Evolutionary conservation across 2,888 invertebrate species (phyloP).

Genomic region (Hemithea aestivaria): DNA sequence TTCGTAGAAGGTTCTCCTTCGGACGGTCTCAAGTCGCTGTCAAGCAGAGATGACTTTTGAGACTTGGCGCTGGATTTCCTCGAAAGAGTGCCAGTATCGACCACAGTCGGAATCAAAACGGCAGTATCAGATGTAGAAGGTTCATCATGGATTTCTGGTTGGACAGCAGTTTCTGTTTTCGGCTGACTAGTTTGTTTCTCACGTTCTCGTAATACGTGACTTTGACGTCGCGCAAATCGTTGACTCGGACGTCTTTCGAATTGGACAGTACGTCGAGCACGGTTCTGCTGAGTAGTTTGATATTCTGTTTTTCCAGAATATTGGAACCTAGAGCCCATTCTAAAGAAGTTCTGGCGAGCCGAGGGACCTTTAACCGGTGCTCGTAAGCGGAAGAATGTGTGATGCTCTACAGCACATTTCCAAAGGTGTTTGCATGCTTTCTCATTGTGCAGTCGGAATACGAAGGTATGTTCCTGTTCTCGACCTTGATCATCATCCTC

Average conservation of each 20-base stretch:
- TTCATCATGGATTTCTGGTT: constrained; percentile 47
- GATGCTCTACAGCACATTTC: constrained; percentile 99
- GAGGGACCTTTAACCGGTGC: constrained; percentile 93
- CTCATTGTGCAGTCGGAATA: constrained; percentile 96
- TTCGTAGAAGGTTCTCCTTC: constrained; percentile 61
- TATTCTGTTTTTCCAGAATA: constrained; percentile 98
- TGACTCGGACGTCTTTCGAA: constrained; percentile 98
- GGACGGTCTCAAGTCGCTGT: constrained; percentile 38
- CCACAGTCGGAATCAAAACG: constrained; percentile 18
- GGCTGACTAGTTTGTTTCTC: constrained; percentile 78
- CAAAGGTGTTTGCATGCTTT: constrained; percentile 99
- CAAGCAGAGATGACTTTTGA: constrained; percentile 69
- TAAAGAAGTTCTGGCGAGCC: constrained; percentile 96
- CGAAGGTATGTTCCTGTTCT: constrained; percentile 99
- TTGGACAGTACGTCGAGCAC: constrained; percentile 94
- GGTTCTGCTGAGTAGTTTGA: constrained; percentile 94
- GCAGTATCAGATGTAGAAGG: constrained; percentile 55
- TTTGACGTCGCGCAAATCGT: constrained; percentile 95
- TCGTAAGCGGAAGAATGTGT: constrained; percentile 97
- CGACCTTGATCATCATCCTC: constrained; percentile 98
- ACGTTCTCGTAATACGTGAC: constrained; percentile 90
- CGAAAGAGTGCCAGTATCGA: constrained; percentile 56
- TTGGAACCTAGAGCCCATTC: constrained; percentile 98
- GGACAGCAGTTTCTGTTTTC: constrained; percentile 49
- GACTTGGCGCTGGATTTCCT: constrained; percentile 79